Evolutionary conservation across 2,888 invertebrate species (phyloP), one percentile per base, ranked within the genome.

Genomic region (Ametastegia equiseti): DNA sequence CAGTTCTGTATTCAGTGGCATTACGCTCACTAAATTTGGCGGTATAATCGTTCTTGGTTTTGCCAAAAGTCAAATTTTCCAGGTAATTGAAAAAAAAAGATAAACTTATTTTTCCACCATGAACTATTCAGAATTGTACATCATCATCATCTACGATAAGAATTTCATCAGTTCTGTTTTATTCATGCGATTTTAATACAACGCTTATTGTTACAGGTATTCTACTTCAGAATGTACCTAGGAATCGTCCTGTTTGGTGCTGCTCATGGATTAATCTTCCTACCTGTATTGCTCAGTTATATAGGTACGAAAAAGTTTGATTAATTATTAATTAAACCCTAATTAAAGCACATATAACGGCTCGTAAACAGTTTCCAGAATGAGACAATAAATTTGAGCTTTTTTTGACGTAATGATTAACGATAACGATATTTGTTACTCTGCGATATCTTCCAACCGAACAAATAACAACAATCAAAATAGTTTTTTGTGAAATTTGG

Each of bases 211-310:
- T 85, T 85, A 5, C 93, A 96, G 94, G 96, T 96, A 89, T 98
- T 97, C 93, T 98, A 98, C 94, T 98, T 98, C 94, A 95, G 98
- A 85, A 98, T 99, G 98, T 99, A 99, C 92, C 93, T 99, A 90
- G 98, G 98, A 81, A 99, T 99, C 88, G 99, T 99, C 80, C 89
- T 99, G 82, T 96, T 98, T 91, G 99, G 99, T 80, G 99, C 99
- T 9, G 96, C 98, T 5, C 99, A 99, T 92, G 99, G 99, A 23
- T 95, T 99, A 83, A 96, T 99, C 89, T 99, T 99, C 94, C 94
- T 99, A 86, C 99, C 99, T 9, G 99, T 99, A 83, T 94, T 99
- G 88, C 95, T 99, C 87, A 98, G 98, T 92, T 98, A 98, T 94
- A 96, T 98, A 91, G 99, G 99, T 97, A 91, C 95, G 96, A 83